Evolutionary conservation across 2,888 invertebrate species (phyloP).

Genomic region (Troides aeacus): DNA sequence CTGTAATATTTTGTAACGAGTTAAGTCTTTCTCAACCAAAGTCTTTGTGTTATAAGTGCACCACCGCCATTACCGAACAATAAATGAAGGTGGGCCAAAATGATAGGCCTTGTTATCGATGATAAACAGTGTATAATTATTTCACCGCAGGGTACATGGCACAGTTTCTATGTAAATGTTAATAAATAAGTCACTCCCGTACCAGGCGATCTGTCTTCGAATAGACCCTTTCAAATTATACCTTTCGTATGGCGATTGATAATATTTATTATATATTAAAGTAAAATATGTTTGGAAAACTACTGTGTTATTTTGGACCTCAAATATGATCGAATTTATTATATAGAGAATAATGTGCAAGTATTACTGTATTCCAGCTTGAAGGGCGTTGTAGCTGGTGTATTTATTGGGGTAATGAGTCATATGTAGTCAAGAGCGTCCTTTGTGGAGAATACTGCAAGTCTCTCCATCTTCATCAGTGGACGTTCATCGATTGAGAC

Average conservation of each 20-base stretch:
- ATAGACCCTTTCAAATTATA: constrained; percentile 2
- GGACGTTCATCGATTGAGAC: no score
- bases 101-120: constrained; percentile 29
- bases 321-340: neutral
- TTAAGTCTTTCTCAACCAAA: constrained; percentile 60
- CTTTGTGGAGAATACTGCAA: no score
- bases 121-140: constrained; percentile 30
- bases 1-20: constrained; percentile 11
- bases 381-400: no score
- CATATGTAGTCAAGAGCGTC: no score
- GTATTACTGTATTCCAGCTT: no score
- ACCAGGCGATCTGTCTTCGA: constrained; percentile 1
- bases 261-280: neutral
- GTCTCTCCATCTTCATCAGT: no score
- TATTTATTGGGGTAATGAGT: no score
- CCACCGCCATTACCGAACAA: constrained; percentile 40
- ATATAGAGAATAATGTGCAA: no score
- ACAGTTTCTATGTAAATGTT: constrained; percentile 22
- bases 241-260: constrained; percentile 2
- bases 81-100: constrained; percentile 46
- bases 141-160: constrained; percentile 17
- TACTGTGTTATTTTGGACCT: neutral
- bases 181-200: constrained; percentile 12
- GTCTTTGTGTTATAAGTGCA: constrained; percentile 62
- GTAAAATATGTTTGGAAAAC: neutral